Percentiles rank a stretch among this genome's conserved stretches.
Evolutionary conservation across 2,113 vertebrate species (phyloP).

Genomic region (Campylorhamphus procurvoides): DNA sequence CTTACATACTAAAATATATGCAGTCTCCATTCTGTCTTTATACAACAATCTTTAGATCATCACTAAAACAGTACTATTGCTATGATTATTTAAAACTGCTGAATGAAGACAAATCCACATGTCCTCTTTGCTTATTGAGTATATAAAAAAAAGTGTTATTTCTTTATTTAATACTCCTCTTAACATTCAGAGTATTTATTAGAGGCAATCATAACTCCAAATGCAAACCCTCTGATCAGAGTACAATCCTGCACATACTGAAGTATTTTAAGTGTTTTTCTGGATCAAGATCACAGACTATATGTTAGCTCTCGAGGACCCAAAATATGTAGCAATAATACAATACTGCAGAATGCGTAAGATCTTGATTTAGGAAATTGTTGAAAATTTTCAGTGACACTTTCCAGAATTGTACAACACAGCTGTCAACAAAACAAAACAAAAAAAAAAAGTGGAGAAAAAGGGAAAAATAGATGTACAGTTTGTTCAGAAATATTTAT

Average conservation of each 20-base stretch:
- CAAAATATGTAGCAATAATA: not conserved
- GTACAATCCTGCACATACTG: not conserved
- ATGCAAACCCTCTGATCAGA: not conserved
- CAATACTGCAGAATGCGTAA: not conserved
- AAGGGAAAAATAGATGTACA: rapidly evolving
- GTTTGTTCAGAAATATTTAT: not conserved
- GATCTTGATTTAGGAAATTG: not conserved
- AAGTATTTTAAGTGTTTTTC: not conserved
- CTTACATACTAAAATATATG: not conserved
- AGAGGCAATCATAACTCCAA: not conserved
- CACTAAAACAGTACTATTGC: not conserved
- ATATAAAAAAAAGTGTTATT: not conserved
- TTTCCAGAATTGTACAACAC: not conserved
- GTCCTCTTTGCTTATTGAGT: not conserved
- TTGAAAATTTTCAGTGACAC: rapidly evolving
- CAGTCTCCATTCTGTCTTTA: not conserved
- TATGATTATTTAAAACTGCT: not conserved
- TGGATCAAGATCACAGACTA: not conserved
- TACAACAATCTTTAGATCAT: not conserved
- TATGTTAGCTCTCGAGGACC: not conserved
- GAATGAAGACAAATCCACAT: not conserved
- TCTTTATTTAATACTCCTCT: not conserved
- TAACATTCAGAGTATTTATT: not conserved
- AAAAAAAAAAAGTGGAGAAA: not conserved
- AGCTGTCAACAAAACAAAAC: not conserved